Base-by-base conservation (phyloP, 1,140 invertebrate genomes). In the Lasioglossum baleicum region DNA sequence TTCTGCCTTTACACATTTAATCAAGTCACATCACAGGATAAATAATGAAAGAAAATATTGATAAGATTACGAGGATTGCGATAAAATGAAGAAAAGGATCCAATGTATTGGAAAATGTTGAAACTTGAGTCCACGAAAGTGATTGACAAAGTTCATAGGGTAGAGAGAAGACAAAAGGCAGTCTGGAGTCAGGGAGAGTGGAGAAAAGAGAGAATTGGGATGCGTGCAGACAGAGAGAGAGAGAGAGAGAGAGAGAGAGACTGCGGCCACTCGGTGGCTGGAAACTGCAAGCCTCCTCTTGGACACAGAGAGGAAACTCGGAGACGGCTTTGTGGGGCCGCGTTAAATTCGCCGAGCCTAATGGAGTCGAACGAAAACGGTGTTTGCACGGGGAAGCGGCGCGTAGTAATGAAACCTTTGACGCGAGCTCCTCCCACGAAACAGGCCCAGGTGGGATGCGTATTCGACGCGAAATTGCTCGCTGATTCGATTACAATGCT, bases 321-420 rank as follows among this genome's bases (percentile, higher is more conserved):
- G 56, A 17, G 48, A 69, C 56, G 22, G 60, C 64, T 73, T 74
- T 70, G 73, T 67, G 51, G 64, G 60, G 31, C 56, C 40, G 65
- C 42, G 70, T 77, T 74, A 82, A 81, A 84, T 84, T 81, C 74
- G 31, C 15, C 48, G 79, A 75, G 56, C 65, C 48, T 85, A 84
- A 85, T 85, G 83, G 74, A 85, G 79, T 71, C 70, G 60, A 80
- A 81, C n/a, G 42, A 66, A 81, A 73, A 15, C 42, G 13, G 31
- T 58, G 51, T 67, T 56, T 81, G 44, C 64, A 35, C 42, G 31
- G 13, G 22, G 63, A n/a, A 56, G 70, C 63, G 63, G 61, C 65
- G 7, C 42, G 26, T 20, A 31, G 53, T 68, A 75, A 74, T 53
- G 78, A 74, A 80, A 68, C 64, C 72, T 80, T 80, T 67, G 78